These are phyloP conservation scores for Lacerta agilis DNA, from an alignment of 2,797 vertebrate genomes.

Conservation along the genomic window DNA sequence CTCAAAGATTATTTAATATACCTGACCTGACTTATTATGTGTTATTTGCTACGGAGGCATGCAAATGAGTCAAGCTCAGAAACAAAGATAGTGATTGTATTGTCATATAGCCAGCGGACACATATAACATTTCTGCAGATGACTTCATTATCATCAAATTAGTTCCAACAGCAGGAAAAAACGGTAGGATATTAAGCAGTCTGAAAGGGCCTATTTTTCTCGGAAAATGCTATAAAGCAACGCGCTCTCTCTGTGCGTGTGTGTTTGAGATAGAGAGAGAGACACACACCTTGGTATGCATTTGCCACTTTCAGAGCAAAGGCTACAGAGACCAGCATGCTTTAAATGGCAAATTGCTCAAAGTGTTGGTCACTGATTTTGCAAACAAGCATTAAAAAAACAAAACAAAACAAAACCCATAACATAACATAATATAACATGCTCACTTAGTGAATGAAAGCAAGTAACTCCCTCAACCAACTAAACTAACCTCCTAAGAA, in stretches of 20 bases:
- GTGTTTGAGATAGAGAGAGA: not conserved
- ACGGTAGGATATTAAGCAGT: conserved; percentile 59
- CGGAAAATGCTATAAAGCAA: conserved; percentile 54
- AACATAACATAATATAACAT: not conserved
- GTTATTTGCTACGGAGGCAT: conserved; percentile 67
- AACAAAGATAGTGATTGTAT: conserved; percentile 71
- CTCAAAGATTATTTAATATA: conserved; percentile 67
- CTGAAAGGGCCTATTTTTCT: conserved; percentile 56
- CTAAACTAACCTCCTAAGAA: not conserved
- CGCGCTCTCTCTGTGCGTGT: not conserved
- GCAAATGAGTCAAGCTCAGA: conserved; percentile 75
- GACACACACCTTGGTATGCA: conserved; percentile 32
- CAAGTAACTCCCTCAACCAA: not conserved
- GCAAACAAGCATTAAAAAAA: conserved; percentile 59
- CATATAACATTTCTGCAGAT: conserved; percentile 79
- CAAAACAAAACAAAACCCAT: too few relatives aligned
- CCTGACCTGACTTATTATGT: conserved; percentile 65
- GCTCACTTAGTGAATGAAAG: conserved; percentile 58
- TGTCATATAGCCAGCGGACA: conserved; percentile 75
- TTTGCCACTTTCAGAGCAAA: conserved; percentile 63
- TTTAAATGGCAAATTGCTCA: conserved; percentile 61
- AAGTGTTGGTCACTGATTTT: conserved; percentile 57
- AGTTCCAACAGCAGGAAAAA: conserved; percentile 75
- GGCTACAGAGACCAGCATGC: conserved; percentile 56
- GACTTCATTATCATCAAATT: conserved; percentile 86